phyloP scores from a whole-genome alignment of 2,888 invertebrate genomes.

The Vannuccia rotundouncinata region DNA sequence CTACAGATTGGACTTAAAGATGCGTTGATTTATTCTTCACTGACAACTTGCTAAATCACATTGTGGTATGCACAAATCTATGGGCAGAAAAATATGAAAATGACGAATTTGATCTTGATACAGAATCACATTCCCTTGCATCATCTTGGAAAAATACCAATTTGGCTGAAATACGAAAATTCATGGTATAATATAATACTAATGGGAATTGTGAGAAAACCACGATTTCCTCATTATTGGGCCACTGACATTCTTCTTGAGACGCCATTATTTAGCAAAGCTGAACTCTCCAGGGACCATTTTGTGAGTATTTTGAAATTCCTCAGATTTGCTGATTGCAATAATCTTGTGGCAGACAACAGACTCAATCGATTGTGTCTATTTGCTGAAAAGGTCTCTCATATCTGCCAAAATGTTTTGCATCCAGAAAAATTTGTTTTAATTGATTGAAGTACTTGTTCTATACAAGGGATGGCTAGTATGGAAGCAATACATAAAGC shows the following conservation, averaged over 20 bases:
- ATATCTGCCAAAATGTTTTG: conserved; percentile 23
- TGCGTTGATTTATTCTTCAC: conserved; percentile 26
- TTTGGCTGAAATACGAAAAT: conserved; percentile 31
- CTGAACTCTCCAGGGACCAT: conserved; percentile 21
- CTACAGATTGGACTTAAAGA: conserved; percentile 23
- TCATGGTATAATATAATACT: conserved; percentile 11
- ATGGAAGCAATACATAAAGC: conserved; percentile 11
- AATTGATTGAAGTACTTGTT: conserved; percentile 29
- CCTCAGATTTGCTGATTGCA: conserved; percentile 29
- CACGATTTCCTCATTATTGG: conserved; percentile 6
- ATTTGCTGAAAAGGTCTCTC: conserved; percentile 1
- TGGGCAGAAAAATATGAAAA: conserved; percentile 24
- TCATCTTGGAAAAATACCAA: conserved; percentile 30
- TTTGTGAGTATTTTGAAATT: conserved; percentile 28
- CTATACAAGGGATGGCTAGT: conserved; percentile 24
- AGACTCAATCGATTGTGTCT: conserved; percentile 16
- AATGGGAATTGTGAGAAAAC: conserved; percentile 29
- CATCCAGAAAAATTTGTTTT: conserved; percentile 18
- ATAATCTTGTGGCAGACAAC: conserved; percentile 22
- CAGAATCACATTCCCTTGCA: conserved; percentile 24
- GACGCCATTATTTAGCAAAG: conserved; percentile 22
- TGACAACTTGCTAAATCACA: conserved; percentile 18
- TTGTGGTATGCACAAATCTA: conserved; percentile 15
- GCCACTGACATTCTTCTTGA: background rate
- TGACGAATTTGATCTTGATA: conserved; percentile 10